Evolutionary conservation across 2,888 invertebrate species (phyloP).

Genomic region (Belgica antarctica): DNA sequence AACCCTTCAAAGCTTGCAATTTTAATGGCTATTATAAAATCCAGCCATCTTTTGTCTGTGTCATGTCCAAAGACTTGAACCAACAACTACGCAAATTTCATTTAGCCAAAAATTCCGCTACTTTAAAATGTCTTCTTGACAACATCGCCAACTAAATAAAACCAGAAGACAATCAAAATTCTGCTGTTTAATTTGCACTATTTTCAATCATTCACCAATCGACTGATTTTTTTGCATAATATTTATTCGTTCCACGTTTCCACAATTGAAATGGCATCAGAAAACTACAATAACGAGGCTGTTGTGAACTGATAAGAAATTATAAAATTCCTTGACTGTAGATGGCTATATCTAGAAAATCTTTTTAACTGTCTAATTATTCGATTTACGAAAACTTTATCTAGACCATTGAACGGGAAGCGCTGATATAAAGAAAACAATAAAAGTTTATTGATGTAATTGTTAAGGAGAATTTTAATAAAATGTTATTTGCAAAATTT

Average conservation of each 20-base stretch:
- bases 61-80: no score
- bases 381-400: not conserved
- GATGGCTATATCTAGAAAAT: not conserved
- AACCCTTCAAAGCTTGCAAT: no score
- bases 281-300: constrained; percentile 5
- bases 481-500: constrained; percentile 20
- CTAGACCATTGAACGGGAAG: no score
- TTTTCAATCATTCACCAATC: not conserved
- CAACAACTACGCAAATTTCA: no score
- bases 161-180: not conserved
- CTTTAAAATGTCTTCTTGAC: not conserved
- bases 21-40: no score
- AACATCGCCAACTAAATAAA: constrained; percentile 3
- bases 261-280: not conserved
- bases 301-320: constrained; percentile 12
- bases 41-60: no score
- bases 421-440: not conserved
- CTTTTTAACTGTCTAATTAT: not conserved
- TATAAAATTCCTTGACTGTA: not conserved
- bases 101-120: not conserved
- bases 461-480: constrained; percentile 4
- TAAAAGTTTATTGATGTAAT: constrained; percentile 19
- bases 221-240: constrained; percentile 8
- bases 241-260: constrained; percentile 8
- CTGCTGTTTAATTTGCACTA: not conserved